A percentile compares a stretch with the other conserved stretches of the same genome.
These are phyloP conservation scores for Clytia hemisphaerica DNA, from an alignment of 30 jellyfish, hydroid and myxozoan genomes.

Conservation along the genomic window DNA sequence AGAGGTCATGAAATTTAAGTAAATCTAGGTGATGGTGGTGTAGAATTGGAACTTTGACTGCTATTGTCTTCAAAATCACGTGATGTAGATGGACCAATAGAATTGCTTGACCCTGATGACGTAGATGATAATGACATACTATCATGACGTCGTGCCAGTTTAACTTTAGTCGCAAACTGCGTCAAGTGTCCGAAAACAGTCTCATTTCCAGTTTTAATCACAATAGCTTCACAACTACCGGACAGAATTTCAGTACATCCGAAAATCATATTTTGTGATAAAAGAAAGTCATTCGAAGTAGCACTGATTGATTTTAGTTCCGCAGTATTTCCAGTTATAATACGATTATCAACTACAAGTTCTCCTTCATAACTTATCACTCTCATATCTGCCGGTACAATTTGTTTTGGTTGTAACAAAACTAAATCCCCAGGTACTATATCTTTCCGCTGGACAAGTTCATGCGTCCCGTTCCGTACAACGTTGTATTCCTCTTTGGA, in stretches of 20 bases:
- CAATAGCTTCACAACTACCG: slow-evolving; percentile 34
- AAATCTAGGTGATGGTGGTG: too few species aligned
- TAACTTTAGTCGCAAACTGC: slow-evolving; percentile 22
- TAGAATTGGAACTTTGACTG: too few species aligned
- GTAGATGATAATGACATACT: background rate
- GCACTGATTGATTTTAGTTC: slow-evolving; percentile 16
- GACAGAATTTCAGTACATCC: slow-evolving; percentile 25
- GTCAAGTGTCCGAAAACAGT: slow-evolving; percentile 31
- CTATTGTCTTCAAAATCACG: too few species aligned
- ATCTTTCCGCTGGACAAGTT: background rate
- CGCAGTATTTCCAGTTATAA: slow-evolving; percentile 8
- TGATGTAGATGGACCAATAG: too few species aligned
- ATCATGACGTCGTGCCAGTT: background rate
- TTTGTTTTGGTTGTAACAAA: slow-evolving; percentile 10
- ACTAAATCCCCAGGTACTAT: slow-evolving; percentile 30
- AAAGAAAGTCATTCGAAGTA: slow-evolving; percentile 25
- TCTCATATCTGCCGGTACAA: slow-evolving; percentile 38
- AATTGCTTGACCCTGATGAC: too few species aligned
- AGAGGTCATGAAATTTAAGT: too few species aligned
- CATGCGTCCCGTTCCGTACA: background rate
- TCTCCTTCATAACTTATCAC: slow-evolving; percentile 12
- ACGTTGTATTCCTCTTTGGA: background rate
- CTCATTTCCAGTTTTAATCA: slow-evolving; percentile 16
- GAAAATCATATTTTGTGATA: slow-evolving; percentile 23
- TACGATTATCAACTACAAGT: slow-evolving; percentile 17